phyloP scores from a whole-genome alignment of 1,140 invertebrate species.

The Asobara japonica region DNA sequence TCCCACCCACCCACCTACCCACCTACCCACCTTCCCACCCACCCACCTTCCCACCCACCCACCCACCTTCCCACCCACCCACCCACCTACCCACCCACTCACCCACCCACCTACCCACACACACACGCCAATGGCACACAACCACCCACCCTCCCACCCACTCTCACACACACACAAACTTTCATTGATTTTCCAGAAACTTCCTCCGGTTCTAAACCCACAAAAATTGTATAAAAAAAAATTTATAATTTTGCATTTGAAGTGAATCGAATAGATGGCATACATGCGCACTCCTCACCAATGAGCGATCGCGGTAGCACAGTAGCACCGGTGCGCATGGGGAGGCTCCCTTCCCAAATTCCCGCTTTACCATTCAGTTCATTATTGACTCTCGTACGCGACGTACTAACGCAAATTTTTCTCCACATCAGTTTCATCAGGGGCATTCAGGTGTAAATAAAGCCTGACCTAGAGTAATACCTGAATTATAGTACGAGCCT shows the following conservation, averaged over 20 bases:
- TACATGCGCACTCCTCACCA: slow-evolving; percentile 10
- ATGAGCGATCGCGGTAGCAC: not conserved
- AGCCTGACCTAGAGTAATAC: not conserved
- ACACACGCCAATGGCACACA: too few species aligned
- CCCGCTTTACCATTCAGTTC: slow-evolving; percentile 46
- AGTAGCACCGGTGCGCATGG: not conserved
- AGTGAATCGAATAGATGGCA: not conserved
- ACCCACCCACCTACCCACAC: too few species aligned
- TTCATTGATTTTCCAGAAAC: too few species aligned
- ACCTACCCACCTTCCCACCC: too few species aligned
- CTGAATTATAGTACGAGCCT: not conserved
- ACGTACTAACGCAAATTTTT: slow-evolving; percentile 42
- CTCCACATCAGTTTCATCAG: not conserved
- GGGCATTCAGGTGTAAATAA: not conserved
- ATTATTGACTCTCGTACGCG: slow-evolving; percentile 54
- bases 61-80: too few species aligned
- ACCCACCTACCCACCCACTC: too few species aligned
- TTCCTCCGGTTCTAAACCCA: too few species aligned
- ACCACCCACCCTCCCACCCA: too few species aligned
- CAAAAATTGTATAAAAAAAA: not conserved
- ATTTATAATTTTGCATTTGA: not conserved
- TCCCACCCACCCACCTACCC: too few species aligned
- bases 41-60: too few species aligned
- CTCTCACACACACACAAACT: too few species aligned
- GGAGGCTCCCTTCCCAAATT: slow-evolving; percentile 11